Conservation (phyloP, 2,113 vertebrate species). For the Pterocles burchelli region DNA sequence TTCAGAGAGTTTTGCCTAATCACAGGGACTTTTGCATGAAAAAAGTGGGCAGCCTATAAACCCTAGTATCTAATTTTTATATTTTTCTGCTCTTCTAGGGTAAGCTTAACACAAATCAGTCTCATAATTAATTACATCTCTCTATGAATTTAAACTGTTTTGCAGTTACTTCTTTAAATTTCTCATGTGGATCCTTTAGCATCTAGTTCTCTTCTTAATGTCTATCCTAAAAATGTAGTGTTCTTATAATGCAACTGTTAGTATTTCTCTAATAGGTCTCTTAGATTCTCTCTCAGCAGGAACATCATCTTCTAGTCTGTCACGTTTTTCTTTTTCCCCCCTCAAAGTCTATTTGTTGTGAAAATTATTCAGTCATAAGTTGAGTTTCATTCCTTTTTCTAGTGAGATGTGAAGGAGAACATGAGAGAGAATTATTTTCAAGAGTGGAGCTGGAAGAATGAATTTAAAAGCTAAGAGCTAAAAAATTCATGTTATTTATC, state of each 20-base stretch:
- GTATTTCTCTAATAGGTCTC: not conserved
- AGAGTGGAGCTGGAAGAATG: not conserved
- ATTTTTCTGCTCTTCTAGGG: not conserved
- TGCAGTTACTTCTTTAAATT: not conserved
- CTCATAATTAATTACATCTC: not conserved
- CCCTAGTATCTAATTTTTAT: not conserved
- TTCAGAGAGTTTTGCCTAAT: not conserved
- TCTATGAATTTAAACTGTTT: not conserved
- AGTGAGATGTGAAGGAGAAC: not conserved
- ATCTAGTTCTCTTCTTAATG: not conserved
- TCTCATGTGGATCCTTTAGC: not conserved
- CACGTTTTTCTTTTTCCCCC: not conserved
- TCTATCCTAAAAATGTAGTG: not conserved
- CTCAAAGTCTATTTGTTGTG: not conserved
- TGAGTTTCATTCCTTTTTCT: constrained; percentile 1
- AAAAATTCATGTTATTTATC: not conserved
- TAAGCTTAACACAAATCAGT: not conserved
- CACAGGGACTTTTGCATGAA: not conserved
- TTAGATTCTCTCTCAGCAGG: not conserved
- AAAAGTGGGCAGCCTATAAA: not conserved
- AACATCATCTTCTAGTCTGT: not conserved
- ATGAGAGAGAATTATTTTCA: constrained; percentile 29
- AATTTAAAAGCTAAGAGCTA: not conserved
- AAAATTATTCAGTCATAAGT: not conserved
- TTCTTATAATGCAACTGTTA: not conserved